A percentile compares a stretch with the other conserved stretches of the same genome.
Evolutionary conservation across 92 coral and sea anemone species (phyloP).

Genomic region (Parazoanthus atlanticus): DNA sequence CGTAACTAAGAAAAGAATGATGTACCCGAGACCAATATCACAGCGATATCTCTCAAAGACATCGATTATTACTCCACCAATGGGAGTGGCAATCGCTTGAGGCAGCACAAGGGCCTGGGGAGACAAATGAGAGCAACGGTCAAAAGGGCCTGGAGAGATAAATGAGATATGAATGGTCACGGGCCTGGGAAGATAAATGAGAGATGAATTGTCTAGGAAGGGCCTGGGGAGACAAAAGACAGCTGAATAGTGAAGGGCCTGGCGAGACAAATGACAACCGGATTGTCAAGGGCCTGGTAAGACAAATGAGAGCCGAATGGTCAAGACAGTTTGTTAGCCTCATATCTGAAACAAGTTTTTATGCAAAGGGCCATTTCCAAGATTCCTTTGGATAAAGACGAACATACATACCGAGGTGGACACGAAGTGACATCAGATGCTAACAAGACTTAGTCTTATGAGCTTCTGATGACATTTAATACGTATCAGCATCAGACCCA

Average conservation of each 20-base stretch:
- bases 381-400: no score
- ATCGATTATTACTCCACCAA: slow-evolving; percentile 92
- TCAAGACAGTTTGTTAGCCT: not conserved
- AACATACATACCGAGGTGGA: no score
- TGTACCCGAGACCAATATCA: slow-evolving; percentile 97
- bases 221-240: no score
- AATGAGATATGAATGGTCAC: not conserved
- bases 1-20: slow-evolving; percentile 95
- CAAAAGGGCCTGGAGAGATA: no score
- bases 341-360: no score
- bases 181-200: not conserved
- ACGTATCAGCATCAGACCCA: no score
- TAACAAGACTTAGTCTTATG: no score
- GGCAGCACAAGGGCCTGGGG: slow-evolving; percentile 94
- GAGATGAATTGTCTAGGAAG: not conserved
- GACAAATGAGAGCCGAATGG: no score
- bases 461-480: no score
- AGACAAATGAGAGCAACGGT: not conserved
- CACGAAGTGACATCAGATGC: no score
- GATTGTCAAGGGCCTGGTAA: slow-evolving; percentile 68
- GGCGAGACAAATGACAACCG: not conserved
- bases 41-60: slow-evolving; percentile 93
- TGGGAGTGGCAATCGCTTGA: slow-evolving; percentile 98
- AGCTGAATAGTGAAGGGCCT: not conserved
- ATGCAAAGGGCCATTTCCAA: no score